phyloP scores from a whole-genome alignment of 1,140 invertebrate species.

The Drosophila pandora region DNA sequence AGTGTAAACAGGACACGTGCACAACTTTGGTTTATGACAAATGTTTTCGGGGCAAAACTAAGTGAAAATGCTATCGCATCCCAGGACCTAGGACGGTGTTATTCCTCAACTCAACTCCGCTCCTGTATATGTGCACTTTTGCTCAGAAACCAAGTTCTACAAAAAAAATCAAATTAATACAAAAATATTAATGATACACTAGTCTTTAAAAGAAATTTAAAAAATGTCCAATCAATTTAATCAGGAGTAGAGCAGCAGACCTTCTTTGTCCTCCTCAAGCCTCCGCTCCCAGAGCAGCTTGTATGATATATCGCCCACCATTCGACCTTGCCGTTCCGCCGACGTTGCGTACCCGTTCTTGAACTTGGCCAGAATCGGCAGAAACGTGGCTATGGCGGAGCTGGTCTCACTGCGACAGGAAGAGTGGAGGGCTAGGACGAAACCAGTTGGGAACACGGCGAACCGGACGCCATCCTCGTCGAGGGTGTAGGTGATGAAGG shows the following conservation, averaged over 20 bases:
- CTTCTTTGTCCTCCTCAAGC: slow-evolving; percentile 53
- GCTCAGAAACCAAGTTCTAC: background rate
- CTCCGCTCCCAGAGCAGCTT: slow-evolving; percentile 59
- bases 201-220: background rate
- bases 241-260: slow-evolving; percentile 51
- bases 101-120: too few species aligned
- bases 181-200: background rate
- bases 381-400: slow-evolving; percentile 40
- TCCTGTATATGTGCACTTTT: background rate
- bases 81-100: background rate
- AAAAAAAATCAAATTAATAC: background rate
- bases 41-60: slow-evolving; percentile 46
- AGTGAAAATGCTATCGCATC: slow-evolving; percentile 5
- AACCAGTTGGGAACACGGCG: slow-evolving; percentile 60
- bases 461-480: slow-evolving; percentile 36
- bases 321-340: slow-evolving; percentile 15
- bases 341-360: slow-evolving; percentile 36
- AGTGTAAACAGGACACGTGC: slow-evolving; percentile 75
- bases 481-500: slow-evolving; percentile 57
- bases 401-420: slow-evolving; percentile 44
- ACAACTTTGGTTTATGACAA: slow-evolving; percentile 80
- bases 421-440: slow-evolving; percentile 49
- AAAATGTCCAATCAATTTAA: background rate
- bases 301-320: slow-evolving; percentile 45
- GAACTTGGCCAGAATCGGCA: slow-evolving; percentile 54